These are phyloP conservation scores for Amblyopsis rosae DNA, from an alignment of 2,113 vertebrate species.

Conservation along the genomic window DNA sequence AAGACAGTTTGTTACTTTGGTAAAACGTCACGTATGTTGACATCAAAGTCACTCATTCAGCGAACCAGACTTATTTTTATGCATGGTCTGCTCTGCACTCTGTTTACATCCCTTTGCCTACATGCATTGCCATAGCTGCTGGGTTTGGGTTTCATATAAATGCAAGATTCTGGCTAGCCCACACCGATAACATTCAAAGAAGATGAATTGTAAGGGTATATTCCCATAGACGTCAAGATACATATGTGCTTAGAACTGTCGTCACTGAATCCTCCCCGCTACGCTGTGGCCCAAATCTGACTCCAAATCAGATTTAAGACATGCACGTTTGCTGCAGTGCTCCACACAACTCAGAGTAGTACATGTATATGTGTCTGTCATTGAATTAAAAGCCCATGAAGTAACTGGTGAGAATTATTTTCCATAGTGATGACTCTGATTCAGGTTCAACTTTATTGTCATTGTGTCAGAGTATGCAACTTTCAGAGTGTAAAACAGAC, in stretches of 20 bases:
- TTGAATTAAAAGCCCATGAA: too few relatives aligned
- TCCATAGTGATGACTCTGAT: too few relatives aligned
- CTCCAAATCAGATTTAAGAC: too few relatives aligned
- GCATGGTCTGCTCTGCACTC: constrained; percentile 25
- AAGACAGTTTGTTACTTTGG: constrained; percentile 10
- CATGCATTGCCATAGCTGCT: constrained; percentile 9
- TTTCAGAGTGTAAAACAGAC: too few relatives aligned
- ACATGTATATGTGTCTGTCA: too few relatives aligned
- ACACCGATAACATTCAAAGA: not conserved
- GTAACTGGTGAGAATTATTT: too few relatives aligned
- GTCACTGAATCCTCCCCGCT: not conserved
- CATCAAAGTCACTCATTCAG: constrained; percentile 28
- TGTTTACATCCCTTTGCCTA: constrained; percentile 8
- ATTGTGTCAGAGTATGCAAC: too few relatives aligned
- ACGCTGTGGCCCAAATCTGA: too few relatives aligned
- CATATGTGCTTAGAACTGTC: not conserved
- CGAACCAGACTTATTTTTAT: constrained; percentile 38
- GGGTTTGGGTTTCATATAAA: constrained; percentile 21
- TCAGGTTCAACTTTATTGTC: too few relatives aligned
- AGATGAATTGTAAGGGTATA: constrained; percentile 8
- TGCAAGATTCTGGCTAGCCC: not conserved
- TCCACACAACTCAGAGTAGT: too few relatives aligned
- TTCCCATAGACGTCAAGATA: constrained; percentile 2
- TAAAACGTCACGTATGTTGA: constrained; percentile 31
- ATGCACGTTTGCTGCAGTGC: too few relatives aligned